Percentiles rank a stretch among this genome's conserved stretches.
phyloP scores from a whole-genome alignment of 2,797 vertebrate species.

The Squalus acanthias region DNA sequence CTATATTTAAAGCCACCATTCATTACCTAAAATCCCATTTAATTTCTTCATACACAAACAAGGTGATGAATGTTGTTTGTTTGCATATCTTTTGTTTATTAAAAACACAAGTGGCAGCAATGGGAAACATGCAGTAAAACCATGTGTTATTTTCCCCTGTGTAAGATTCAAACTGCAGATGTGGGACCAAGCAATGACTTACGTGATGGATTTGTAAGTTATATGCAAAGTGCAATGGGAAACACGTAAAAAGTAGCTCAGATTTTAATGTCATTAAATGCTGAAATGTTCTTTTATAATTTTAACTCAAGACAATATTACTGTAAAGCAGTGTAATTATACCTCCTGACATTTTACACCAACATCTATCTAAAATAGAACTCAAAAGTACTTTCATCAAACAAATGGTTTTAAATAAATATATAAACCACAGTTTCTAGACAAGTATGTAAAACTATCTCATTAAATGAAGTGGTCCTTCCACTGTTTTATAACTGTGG shows the following conservation, averaged over 20 bases:
- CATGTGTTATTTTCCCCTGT: conserved; percentile 36
- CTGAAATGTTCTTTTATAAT: not conserved
- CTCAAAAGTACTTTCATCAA: not conserved
- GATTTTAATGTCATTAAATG: not conserved
- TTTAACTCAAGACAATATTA: not conserved
- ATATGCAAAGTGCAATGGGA: conserved; percentile 57
- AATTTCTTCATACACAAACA: conserved; percentile 43
- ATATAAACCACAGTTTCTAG: too few species aligned
- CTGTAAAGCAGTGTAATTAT: not conserved
- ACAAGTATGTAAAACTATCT: not conserved
- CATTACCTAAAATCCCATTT: conserved; percentile 40
- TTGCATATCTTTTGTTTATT: conserved; percentile 42
- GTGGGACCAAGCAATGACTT: conserved; percentile 46
- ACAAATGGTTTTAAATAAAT: too few species aligned
- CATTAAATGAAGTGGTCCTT: not conserved
- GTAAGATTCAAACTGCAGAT: conserved; percentile 17
- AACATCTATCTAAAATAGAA: not conserved
- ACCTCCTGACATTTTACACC: not conserved
- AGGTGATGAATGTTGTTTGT: conserved; percentile 45
- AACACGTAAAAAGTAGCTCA: conserved; percentile 40
- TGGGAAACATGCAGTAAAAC: conserved; percentile 40
- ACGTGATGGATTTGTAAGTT: conserved; percentile 56
- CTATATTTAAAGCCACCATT: not conserved
- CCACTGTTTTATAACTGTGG: not conserved
- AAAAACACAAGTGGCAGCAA: conserved; percentile 45